Base-by-base conservation (phyloP, 2,797 vertebrate species). In the Acanthurus leucopareius region DNA sequence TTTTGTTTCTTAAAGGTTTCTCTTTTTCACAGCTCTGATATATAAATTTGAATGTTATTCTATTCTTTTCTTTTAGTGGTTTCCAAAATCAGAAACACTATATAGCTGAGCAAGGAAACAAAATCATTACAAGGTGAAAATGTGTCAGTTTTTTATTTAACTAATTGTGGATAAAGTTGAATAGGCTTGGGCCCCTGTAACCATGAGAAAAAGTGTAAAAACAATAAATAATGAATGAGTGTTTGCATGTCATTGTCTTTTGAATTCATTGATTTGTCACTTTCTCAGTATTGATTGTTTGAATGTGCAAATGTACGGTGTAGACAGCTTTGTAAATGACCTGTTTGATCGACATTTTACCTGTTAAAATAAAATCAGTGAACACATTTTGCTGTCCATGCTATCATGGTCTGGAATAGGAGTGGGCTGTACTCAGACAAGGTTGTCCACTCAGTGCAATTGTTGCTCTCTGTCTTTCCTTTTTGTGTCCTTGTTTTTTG, bases 261-360 rank as follows among this genome's bases (percentile, higher is more conserved):
- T 76, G 69, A 45, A 57, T 25, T 28, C 48, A 87, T 79, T 45
- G 79, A 73, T 77, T 45, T n/a, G 17, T 80, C 51, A 70, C 17
- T 77, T 82, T 2, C 25, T 75, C 0, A 2, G 57, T 51, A 74
- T 51, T 70, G 82, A 86, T 75, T 60, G 72, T 22, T 52, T 49
- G 60, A 52, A 71, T 40, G 16, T 74, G 3, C 22, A 73, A 67
- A 49, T 53, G 20, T 62, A 22, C n/a, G 52, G 5, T 0, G 3
- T 40, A 32, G 14, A 40, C 53, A 52, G 6, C 66, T 28, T 15
- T 3, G 19, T 5, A 65, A 62, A 1, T 9, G 4, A 58, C 16
- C 35, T 45, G 40, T 57, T 42, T 28, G 4, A 76, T 74, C 75
- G 64, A 81, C 74, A 69, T n/a, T 54, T 80, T 64, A 25, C 35